Evolutionary conservation across 2,888 invertebrate genomes (phyloP).

Genomic region (Cenopis cana): DNA sequence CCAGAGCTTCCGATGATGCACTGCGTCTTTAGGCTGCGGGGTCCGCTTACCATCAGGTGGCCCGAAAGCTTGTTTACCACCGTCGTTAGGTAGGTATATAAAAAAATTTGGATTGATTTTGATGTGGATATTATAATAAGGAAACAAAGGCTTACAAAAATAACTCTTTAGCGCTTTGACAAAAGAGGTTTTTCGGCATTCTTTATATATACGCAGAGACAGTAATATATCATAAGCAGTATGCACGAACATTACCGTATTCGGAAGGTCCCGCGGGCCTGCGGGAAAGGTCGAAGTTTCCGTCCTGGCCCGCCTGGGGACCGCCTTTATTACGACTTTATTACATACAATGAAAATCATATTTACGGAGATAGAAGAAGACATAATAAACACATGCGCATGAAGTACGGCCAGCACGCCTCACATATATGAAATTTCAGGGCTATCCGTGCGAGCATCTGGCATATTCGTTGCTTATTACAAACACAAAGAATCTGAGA

Average conservation of each 20-base stretch:
- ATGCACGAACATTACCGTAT: constrained; percentile 52
- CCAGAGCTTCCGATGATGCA: too few species aligned
- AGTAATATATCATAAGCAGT: constrained; percentile 40
- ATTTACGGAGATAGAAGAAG: constrained; percentile 70
- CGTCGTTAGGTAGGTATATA: too few species aligned
- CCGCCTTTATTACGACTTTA: constrained; percentile 73
- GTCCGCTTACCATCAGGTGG: too few species aligned
- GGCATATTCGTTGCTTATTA: constrained; percentile 72
- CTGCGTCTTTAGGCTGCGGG: too few species aligned
- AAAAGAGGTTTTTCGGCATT: constrained; percentile 34
- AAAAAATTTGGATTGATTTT: too few species aligned
- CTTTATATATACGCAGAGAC: constrained; percentile 36
- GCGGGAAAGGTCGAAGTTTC: constrained; percentile 72
- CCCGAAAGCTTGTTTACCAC: too few species aligned
- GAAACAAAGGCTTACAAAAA: background rate
- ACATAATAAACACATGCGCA: constrained; percentile 75
- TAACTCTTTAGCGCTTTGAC: constrained; percentile 26
- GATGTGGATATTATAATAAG: too few species aligned
- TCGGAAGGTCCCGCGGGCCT: constrained; percentile 54
- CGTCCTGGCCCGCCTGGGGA: constrained; percentile 68
- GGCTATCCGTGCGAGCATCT: constrained; percentile 58
- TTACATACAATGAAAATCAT: constrained; percentile 78
- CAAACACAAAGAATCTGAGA: constrained; percentile 74
- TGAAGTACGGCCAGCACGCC: constrained; percentile 61
- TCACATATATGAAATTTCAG: constrained; percentile 61